Evolutionary conservation across 2,113 vertebrate species (phyloP).

Genomic region (Centropus unirufus): DNA sequence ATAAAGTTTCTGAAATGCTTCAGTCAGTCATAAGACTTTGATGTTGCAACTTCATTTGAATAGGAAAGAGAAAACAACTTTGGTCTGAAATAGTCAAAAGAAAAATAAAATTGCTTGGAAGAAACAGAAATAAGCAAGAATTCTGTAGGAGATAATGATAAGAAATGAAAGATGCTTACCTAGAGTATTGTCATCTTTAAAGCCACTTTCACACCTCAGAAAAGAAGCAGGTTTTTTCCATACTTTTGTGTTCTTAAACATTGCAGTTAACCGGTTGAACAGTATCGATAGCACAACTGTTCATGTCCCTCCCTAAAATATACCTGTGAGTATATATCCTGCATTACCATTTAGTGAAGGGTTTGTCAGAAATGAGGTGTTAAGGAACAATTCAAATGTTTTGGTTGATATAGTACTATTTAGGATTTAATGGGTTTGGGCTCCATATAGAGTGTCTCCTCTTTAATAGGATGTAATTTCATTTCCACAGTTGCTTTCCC

Average conservation of each 20-base stretch:
- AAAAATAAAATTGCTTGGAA: neutral
- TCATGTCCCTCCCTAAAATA: neutral
- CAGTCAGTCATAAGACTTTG: neutral
- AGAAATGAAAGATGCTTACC: neutral
- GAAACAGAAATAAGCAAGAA: neutral
- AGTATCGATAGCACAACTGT: neutral
- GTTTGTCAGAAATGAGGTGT: neutral
- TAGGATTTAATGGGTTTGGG: neutral
- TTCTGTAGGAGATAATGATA: neutral
- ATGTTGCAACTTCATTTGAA: neutral
- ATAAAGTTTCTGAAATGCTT: neutral
- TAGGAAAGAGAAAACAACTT: neutral
- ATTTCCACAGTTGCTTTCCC: neutral
- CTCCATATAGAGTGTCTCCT: neutral
- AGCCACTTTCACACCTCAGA: neutral
- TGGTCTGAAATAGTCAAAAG: neutral
- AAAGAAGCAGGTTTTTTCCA: neutral
- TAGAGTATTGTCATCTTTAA: neutral
- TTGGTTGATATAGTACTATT: fast-evolving
- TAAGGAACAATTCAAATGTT: neutral
- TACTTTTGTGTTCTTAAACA: neutral
- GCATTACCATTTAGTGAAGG: neutral
- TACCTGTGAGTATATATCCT: neutral
- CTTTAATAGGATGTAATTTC: neutral
- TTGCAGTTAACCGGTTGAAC: neutral